A percentile compares a stretch with the other conserved stretches of the same genome.
These are phyloP conservation scores for Phylloscopus trochiloides DNA, from an alignment of 2,113 vertebrate species.

Conservation along the genomic window DNA sequence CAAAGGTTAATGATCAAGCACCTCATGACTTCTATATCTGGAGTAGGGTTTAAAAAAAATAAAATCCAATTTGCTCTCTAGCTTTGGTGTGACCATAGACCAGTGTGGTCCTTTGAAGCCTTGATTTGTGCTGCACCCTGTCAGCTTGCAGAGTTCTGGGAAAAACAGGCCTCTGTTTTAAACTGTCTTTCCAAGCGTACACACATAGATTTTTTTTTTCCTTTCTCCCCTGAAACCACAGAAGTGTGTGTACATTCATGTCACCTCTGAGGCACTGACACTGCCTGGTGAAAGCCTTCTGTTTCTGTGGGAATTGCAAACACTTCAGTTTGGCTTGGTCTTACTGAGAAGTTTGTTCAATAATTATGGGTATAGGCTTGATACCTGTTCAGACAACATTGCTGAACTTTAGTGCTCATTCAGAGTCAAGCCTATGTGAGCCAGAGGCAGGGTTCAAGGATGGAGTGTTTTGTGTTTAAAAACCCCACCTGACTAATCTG, in stretches of 20 bases:
- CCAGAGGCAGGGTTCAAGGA: background rate
- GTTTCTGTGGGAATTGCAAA: background rate
- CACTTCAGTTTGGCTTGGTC: background rate
- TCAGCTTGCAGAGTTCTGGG: background rate
- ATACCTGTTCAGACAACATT: background rate
- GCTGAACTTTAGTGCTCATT: background rate
- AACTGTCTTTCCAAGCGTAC: background rate
- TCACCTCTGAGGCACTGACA: background rate
- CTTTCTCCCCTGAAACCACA: background rate
- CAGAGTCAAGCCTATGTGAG: background rate
- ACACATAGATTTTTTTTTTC: background rate
- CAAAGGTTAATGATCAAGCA: background rate
- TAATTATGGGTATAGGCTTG: background rate
- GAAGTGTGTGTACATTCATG: background rate
- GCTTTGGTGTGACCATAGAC: background rate
- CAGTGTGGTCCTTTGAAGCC: background rate
- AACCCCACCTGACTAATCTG: background rate
- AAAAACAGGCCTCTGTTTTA: background rate
- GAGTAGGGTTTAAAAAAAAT: background rate
- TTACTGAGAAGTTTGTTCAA: background rate
- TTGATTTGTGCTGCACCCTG: background rate
- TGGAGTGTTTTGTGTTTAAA: background rate
- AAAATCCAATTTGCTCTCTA: background rate
- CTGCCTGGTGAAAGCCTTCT: accelerated
- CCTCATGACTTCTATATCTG: slow-evolving; percentile 19